A percentile compares a stretch with the other conserved stretches of the same genome.
phyloP scores from a whole-genome alignment of 2,797 vertebrate genomes.

The Harpagifer antarcticus region DNA sequence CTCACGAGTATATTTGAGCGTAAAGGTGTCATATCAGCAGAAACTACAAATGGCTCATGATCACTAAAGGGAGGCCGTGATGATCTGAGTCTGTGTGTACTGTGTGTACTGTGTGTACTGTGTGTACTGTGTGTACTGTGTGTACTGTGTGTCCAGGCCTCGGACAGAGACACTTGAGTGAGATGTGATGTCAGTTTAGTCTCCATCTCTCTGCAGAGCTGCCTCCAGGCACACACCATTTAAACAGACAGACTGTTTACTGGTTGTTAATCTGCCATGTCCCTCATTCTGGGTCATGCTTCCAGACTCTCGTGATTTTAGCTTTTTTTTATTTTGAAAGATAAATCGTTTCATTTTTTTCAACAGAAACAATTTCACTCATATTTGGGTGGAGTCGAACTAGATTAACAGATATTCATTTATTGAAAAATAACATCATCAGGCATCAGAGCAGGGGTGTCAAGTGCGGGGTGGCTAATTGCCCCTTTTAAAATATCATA shows the following conservation, averaged over 20 bases:
- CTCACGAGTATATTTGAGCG: background rate
- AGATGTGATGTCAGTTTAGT: conserved; percentile 22
- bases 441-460: too few relatives aligned
- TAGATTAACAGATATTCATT: background rate
- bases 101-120: background rate
- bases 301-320: background rate
- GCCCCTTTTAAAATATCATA: too few relatives aligned
- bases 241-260: conserved; percentile 15
- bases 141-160: background rate
- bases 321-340: background rate
- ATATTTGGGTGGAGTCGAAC: background rate
- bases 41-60: conserved; percentile 5
- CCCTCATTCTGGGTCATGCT: background rate
- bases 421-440: background rate
- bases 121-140: background rate
- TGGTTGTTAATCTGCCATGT: conserved; percentile 7
- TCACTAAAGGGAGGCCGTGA: background rate
- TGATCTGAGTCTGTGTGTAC: background rate
- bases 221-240: conserved; percentile 18
- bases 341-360: background rate
- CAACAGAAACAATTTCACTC: background rate
- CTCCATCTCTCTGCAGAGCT: conserved; percentile 2
- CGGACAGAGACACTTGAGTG: conserved; percentile 20
- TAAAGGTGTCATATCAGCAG: background rate
- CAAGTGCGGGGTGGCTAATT: too few relatives aligned